Conservation (phyloP, 2,888 invertebrate genomes). For the Aproaerema taeniolella region DNA sequence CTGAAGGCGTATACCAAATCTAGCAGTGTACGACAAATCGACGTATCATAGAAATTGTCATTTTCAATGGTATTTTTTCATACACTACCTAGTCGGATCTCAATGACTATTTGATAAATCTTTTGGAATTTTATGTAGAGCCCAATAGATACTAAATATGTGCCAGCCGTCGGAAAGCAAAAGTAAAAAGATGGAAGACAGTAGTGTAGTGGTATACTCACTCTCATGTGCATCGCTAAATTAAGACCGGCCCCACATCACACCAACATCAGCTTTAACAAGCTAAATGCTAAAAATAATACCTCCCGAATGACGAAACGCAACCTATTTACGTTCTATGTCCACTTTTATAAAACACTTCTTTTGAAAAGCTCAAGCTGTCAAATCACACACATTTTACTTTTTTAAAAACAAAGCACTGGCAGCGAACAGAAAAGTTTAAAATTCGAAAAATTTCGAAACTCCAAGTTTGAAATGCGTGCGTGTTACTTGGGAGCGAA, state of each 20-base stretch:
- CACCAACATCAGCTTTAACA: slow-evolving; percentile 68
- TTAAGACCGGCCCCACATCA: slow-evolving; percentile 67
- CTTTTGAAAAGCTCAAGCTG: not conserved
- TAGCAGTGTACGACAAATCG: too few relatives aligned
- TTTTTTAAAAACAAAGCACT: slow-evolving; percentile 30
- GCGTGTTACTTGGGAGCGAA: slow-evolving; percentile 45
- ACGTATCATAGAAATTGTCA: too few relatives aligned
- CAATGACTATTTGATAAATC: too few relatives aligned
- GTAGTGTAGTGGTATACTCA: slow-evolving; percentile 60
- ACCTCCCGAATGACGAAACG: slow-evolving; percentile 57
- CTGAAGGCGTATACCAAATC: too few relatives aligned
- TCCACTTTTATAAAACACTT: slow-evolving; percentile 7
- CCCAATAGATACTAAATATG: slow-evolving; percentile 9
- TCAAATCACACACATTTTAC: slow-evolving; percentile 17
- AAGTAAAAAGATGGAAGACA: slow-evolving; percentile 60
- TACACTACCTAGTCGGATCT: too few relatives aligned
- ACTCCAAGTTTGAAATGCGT: slow-evolving; percentile 45
- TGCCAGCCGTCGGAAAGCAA: slow-evolving; percentile 29
- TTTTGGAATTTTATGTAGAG: not conserved
- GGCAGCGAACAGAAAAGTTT: slow-evolving; percentile 23
- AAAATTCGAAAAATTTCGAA: slow-evolving; percentile 30
- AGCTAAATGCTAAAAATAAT: slow-evolving; percentile 73
- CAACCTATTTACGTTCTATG: slow-evolving; percentile 50
- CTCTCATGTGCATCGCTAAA: slow-evolving; percentile 65
- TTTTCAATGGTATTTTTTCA: too few relatives aligned